Percentiles rank a stretch among this genome's conserved stretches.
phyloP scores from a whole-genome alignment of 2,113 vertebrate species.

The Neodon shergylaensis region DNA sequence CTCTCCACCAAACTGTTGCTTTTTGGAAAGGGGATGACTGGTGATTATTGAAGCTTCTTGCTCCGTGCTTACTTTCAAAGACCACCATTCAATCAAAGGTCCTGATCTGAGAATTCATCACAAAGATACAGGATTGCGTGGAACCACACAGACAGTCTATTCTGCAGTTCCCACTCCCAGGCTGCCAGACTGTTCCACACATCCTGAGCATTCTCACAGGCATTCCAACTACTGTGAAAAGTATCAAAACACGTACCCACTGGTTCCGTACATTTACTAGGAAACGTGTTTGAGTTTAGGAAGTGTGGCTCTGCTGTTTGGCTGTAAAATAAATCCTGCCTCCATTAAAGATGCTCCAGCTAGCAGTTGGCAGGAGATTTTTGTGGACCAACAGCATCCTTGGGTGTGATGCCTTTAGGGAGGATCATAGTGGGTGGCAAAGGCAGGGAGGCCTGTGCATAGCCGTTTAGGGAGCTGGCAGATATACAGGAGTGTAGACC shows the following conservation, averaged over 20 bases:
- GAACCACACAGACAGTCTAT: neutral
- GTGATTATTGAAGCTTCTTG: neutral
- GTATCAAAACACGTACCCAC: neutral
- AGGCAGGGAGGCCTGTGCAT: neutral
- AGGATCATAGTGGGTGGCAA: accelerated
- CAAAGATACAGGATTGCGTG: neutral
- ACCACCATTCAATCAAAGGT: neutral
- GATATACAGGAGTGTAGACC: neutral
- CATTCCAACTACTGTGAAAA: constrained; percentile 30
- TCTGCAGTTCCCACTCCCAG: neutral
- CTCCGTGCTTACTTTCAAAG: neutral
- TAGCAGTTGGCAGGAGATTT: neutral
- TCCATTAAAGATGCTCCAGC: accelerated
- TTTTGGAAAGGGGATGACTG: neutral
- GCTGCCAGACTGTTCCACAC: constrained; percentile 2
- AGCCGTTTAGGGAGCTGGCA: accelerated
- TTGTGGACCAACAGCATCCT: neutral
- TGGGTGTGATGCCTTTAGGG: neutral
- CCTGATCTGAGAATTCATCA: neutral
- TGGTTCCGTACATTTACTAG: neutral
- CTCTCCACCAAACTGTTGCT: no score
- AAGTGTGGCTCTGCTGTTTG: neutral
- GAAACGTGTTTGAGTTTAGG: neutral
- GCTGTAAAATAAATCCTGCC: neutral
- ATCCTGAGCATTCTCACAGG: accelerated